phyloP scores from a whole-genome alignment of 2,797 vertebrate genomes.

The Semaprochilodus insignis region DNA sequence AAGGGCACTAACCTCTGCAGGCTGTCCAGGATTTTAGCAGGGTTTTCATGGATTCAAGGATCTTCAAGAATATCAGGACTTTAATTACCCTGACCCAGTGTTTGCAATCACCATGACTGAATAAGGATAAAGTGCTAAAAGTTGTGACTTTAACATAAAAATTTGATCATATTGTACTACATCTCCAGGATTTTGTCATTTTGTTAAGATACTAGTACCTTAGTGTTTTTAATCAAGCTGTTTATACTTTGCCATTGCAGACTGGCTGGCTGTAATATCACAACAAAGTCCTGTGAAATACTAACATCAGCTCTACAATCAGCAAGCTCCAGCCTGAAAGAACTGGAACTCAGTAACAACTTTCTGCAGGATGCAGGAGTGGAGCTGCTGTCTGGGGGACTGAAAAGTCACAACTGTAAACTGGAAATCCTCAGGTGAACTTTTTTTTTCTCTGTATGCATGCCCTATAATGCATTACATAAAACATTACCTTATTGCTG shows the following conservation, averaged over 20 bases:
- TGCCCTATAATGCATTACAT: not conserved
- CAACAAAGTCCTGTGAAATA: conserved; percentile 16
- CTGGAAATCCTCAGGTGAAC: conserved; percentile 29
- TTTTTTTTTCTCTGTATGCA: not conserved
- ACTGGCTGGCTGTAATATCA: conserved; percentile 1
- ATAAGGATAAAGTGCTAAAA: no score
- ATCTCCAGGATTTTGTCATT: no score
- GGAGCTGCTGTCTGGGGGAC: conserved; percentile 25
- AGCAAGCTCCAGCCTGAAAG: conserved; percentile 20
- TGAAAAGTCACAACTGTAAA: conserved; percentile 33
- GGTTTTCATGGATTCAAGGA: no score
- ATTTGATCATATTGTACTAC: no score
- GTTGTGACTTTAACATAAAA: no score
- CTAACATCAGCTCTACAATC: conserved; percentile 38
- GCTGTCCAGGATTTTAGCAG: no score
- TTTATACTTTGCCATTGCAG: not conserved
- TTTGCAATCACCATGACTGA: no score
- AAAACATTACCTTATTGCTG: not conserved
- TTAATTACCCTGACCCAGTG: no score
- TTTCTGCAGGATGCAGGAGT: conserved; percentile 31
- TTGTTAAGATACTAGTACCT: not conserved
- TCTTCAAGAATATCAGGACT: no score
- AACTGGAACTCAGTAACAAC: conserved; percentile 46
- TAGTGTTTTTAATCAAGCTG: not conserved
- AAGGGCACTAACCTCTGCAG: no score